Percentiles rank a stretch among this genome's conserved stretches.
Conservation (phyloP, 2,113 vertebrate species). For the Siniperca chuatsi region DNA sequence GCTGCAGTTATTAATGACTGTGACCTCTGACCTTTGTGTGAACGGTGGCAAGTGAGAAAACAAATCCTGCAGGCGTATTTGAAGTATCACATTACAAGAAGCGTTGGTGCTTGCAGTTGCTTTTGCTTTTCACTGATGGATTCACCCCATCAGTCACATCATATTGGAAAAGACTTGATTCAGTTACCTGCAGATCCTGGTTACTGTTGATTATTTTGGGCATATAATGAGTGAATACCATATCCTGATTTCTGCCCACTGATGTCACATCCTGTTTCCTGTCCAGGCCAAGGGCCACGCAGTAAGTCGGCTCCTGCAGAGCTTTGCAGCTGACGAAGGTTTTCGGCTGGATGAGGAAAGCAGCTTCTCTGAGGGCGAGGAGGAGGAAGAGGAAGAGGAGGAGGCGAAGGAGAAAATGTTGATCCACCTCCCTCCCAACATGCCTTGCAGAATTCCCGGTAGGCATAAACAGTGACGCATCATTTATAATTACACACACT, state of each 20-base stretch:
- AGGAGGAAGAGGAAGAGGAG: constrained; percentile 74
- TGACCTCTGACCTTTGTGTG: constrained; percentile 38
- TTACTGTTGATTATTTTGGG: constrained; percentile 29
- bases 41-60: constrained; percentile 7
- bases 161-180: background rate
- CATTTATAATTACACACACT: constrained; percentile 37
- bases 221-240: background rate
- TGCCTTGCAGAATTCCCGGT: constrained; percentile 82
- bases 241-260: constrained; percentile 34
- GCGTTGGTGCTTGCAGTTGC: background rate
- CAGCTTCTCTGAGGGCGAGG: constrained; percentile 93
- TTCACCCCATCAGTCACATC: constrained; percentile 40
- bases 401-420: constrained; percentile 44
- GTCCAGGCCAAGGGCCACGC: constrained; percentile 88
- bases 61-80: constrained; percentile 28
- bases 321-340: constrained; percentile 91
- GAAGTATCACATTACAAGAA: constrained; percentile 47
- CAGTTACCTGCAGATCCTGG: constrained; percentile 41
- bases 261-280: constrained; percentile 65
- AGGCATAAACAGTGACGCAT: constrained; percentile 43
- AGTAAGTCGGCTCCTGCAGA: constrained; percentile 93
- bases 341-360: constrained; percentile 92
- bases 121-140: constrained; percentile 23
- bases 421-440: constrained; percentile 78
- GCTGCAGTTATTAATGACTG: constrained; percentile 26